Percentiles rank a stretch among this genome's conserved stretches.
These are phyloP conservation scores for Horisme vitalbata DNA, from an alignment of 2,888 invertebrate species.

Conservation along the genomic window DNA sequence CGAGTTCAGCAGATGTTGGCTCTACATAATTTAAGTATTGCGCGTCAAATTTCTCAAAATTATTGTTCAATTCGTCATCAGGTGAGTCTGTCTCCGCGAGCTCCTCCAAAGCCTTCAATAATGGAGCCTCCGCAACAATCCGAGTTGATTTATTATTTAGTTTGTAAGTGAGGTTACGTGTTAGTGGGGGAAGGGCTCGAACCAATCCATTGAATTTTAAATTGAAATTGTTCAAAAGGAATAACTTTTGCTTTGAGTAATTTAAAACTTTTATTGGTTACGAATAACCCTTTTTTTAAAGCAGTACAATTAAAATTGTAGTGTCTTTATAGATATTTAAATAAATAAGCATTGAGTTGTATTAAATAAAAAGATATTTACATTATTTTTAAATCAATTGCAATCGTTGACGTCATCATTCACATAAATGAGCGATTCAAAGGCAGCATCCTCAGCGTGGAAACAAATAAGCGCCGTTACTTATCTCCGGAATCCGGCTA, in stretches of 20 bases:
- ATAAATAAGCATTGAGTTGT: too few species aligned
- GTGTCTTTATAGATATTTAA: too few species aligned
- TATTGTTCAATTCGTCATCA: conserved; percentile 11
- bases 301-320: too few species aligned
- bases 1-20: conserved; percentile 11
- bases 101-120: conserved; percentile 3
- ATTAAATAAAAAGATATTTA: too few species aligned
- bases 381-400: too few species aligned
- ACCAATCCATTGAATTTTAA: conserved; percentile 19
- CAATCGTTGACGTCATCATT: too few species aligned
- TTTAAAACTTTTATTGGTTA: background rate
- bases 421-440: too few species aligned
- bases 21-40: conserved; percentile 9
- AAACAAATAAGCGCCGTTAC: background rate
- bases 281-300: too few species aligned
- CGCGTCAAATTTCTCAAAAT: conserved; percentile 10
- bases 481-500: background rate
- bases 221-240: conserved; percentile 11
- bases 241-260: conserved; percentile 2
- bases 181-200: conserved; percentile 1
- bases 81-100: background rate
- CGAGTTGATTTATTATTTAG: conserved; percentile 49
- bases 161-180: conserved; percentile 36
- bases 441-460: background rate
- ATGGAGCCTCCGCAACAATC: conserved; percentile 25